These are phyloP conservation scores for Falco cherrug DNA, from an alignment of 2,797 vertebrate genomes.

Conservation along the genomic window DNA sequence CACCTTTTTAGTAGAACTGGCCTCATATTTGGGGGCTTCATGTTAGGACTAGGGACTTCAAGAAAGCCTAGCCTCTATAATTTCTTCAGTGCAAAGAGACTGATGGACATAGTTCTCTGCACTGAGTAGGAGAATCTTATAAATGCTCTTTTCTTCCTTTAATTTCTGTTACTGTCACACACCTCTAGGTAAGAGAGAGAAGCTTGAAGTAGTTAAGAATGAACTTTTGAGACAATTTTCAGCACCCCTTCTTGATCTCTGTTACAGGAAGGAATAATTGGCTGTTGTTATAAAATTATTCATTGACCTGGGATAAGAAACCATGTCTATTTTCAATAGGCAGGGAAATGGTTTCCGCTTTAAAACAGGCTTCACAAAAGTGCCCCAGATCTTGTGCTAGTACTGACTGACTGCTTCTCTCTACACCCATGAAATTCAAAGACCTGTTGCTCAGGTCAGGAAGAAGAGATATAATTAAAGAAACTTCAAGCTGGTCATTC, in stretches of 20 bases:
- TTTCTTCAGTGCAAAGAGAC: not conserved
- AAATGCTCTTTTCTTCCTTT: not conserved
- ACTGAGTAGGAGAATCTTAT: not conserved
- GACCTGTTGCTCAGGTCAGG: not conserved
- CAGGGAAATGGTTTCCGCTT: not conserved
- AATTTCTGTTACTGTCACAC: not conserved
- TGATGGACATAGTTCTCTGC: not conserved
- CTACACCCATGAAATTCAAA: not conserved
- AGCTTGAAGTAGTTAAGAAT: not conserved
- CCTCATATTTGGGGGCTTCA: not conserved
- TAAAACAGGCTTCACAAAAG: not conserved
- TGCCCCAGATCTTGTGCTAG: not conserved
- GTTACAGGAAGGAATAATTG: not conserved
- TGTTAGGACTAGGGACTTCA: not conserved
- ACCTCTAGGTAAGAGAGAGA: not conserved
- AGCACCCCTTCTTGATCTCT: not conserved
- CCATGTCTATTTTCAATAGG: not conserved
- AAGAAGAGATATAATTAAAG: not conserved
- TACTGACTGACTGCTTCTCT: not conserved
- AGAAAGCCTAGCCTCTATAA: not conserved
- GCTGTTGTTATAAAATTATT: not conserved
- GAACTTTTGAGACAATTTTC: not conserved
- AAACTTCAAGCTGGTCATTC: not conserved
- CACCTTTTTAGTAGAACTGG: not conserved
- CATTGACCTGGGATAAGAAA: not conserved